Evolutionary conservation across 2,888 invertebrate genomes (phyloP), one percentile per base, ranked within the genome.

Genomic region (Apodemia mormo): DNA sequence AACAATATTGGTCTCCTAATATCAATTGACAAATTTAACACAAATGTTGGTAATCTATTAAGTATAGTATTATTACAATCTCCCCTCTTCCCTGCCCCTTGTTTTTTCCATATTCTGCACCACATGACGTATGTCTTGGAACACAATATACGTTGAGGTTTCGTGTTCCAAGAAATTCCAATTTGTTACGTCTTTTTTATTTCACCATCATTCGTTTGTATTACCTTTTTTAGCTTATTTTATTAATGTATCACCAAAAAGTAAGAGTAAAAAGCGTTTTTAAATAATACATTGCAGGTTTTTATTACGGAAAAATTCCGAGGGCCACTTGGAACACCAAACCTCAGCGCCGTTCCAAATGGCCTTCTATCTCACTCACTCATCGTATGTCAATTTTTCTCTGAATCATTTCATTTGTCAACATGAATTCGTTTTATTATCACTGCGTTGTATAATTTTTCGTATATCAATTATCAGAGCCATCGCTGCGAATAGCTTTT

Each of bases 361-460:
- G 78, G 82, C 85, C 69, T 78, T 82, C 82, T 74, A 40, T 91
- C 91, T 82, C 89, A 76, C 83, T 92, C 85, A 73, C 80, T 73
- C 84, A 68, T 72, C 74, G 70, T 77, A 72, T 76, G 83, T 85
- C 87, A 74, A 71, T 64, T 71, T 58, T 75, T 68, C 84, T 85
- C 85, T 82, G 79, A 78, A 74, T n/a, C n/a, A n/a, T n/a, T n/a
- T 72, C 73, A 73, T 74, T 86, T 87, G 89, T 90, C 89, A 89
- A 88, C 83, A 85, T 80, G 85, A 85, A 84, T 86, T 85, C 85
- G 80, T 85, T 78, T 78, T 80, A 84, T 85, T 89, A 91, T 90
- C 92, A 86, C 86, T 92, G 90, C 92, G 92, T 81, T 92, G 83
- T 89, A 82, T 83, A 86, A 83, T 85, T 86, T 88, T 88, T 86